Evolutionary conservation across 2,797 vertebrate species (phyloP), one percentile per base, ranked within the genome.

Genomic region (Thunnus albacares): DNA sequence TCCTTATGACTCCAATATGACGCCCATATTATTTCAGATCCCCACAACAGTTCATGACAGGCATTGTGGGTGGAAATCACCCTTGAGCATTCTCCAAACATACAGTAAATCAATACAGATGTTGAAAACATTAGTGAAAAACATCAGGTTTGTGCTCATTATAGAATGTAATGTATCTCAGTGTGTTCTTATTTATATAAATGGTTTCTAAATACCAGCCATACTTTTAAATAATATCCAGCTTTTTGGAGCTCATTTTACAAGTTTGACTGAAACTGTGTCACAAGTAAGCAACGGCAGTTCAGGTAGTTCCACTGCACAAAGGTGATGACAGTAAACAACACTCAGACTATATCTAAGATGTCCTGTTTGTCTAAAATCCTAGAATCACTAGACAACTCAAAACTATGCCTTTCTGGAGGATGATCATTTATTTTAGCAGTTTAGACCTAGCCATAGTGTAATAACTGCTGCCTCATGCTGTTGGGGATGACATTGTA

Each of bases 21-120:
- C 38, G 2, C 6, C 43, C 22, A 41, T 43, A 52, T 22, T 11
- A 69, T 26, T 47, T 24, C 4, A 22, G 9, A 33, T 68, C 35
- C 18, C 6, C 20, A 49, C 64, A 57, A 13, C 41, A 55, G 49
- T 26, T 26, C 20, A 62, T 55, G 65, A 47, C 38, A 62, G n/a
- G 30, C 33, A 9, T 1, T 41, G 30, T 17, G 55, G 28, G 43
- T 53, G 60, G 33, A 68, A 22, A 30, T 41, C 12, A n/a, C 6
- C 3, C 55, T 18, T 41, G 45, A 38, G 13, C 33, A 67, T 30
- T 17, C 24, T 68, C 5, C 15, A 38, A 57, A 49, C 65, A 53
- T 22, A 28, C 26, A 65, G 15, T 35, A 66, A 59, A 75, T 15
- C 11, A 20, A 47, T 17, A 28, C 66, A 63, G 58, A 70, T 70